phyloP scores from a whole-genome alignment of 2,113 vertebrate genomes.

The Furnarius figulus region DNA sequence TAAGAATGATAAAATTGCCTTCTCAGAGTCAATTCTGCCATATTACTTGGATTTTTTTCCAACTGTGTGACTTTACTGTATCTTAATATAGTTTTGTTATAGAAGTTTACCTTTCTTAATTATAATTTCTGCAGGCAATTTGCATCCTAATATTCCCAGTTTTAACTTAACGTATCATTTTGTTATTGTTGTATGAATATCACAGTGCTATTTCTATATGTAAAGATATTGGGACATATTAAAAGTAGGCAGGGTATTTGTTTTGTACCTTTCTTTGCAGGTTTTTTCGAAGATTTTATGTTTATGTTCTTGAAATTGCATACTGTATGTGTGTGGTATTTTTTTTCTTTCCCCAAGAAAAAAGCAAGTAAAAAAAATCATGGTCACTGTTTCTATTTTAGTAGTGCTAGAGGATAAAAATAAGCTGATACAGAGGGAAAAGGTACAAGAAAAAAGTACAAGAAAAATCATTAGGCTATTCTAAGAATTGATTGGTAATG shows the following conservation, averaged over 20 bases:
- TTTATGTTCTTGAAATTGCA: neutral
- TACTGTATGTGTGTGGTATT: too few relatives aligned
- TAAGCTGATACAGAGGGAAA: neutral
- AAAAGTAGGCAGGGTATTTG: neutral
- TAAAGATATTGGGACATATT: neutral
- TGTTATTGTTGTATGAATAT: neutral
- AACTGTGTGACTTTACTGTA: neutral
- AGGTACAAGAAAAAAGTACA: neutral
- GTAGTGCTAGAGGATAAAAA: neutral
- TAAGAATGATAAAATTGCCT: neutral
- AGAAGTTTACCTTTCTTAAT: neutral
- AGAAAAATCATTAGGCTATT: neutral
- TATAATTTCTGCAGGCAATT: neutral
- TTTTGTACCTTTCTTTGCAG: neutral
- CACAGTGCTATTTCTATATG: neutral
- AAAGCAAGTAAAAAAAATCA: neutral
- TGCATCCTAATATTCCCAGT: neutral
- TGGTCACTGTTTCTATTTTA: neutral
- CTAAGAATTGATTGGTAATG: neutral
- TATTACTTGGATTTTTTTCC: neutral
- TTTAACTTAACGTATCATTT: neutral
- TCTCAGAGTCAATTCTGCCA: neutral
- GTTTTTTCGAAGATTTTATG: neutral
- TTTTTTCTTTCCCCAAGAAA: neutral
- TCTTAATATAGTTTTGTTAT: neutral